Conservation (phyloP, 2,113 vertebrate species). For the Apus apus region DNA sequence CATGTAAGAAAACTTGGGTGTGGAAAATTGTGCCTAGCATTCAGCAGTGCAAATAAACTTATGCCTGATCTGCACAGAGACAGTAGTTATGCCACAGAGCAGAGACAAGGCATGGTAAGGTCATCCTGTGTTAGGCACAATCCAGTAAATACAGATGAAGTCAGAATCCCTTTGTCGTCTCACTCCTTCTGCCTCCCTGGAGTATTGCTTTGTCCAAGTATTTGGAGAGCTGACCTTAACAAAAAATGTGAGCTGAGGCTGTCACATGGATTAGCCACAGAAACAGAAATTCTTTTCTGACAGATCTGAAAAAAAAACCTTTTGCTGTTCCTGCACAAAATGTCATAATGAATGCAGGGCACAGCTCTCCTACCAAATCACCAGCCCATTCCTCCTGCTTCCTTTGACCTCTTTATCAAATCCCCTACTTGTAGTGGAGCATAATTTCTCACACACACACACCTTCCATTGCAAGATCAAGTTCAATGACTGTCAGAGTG, state of each 20-base stretch:
- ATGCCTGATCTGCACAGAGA: background rate
- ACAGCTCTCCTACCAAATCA: background rate
- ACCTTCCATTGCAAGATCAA: background rate
- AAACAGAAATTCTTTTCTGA: conserved; percentile 5
- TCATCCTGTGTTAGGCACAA: background rate
- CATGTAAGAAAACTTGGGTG: background rate
- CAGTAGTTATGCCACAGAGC: background rate
- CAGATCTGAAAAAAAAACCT: background rate
- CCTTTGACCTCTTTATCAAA: background rate
- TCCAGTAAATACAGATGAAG: background rate
- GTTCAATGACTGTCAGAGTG: background rate
- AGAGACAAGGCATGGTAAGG: background rate
- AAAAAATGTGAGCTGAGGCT: background rate
- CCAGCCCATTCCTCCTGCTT: background rate
- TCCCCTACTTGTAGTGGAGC: background rate
- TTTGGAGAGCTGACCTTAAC: conserved; percentile 32
- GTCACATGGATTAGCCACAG: background rate
- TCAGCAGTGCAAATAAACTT: background rate
- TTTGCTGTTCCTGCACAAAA: background rate
- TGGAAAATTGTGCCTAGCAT: background rate
- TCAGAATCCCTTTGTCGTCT: background rate
- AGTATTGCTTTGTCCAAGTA: background rate
- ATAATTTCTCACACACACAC: background rate
- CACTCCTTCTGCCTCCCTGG: background rate
- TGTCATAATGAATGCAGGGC: background rate